phyloP scores from a whole-genome alignment of 2,113 vertebrate genomes.

The Forbesichthys papilliferus region DNA sequence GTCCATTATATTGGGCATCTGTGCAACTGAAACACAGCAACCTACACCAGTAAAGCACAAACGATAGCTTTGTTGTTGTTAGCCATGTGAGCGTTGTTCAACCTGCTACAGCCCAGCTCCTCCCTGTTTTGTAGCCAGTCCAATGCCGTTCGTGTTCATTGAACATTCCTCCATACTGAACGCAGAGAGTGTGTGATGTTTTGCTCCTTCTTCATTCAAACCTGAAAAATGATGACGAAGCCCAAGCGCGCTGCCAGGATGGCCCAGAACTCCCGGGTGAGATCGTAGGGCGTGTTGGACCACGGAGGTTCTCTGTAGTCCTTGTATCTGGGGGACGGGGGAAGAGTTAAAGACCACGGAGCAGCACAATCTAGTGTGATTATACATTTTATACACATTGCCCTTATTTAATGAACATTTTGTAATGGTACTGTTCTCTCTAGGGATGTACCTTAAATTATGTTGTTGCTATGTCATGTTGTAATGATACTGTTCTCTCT shows the following conservation, averaged over 20 bases:
- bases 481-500: background rate
- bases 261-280: constrained; percentile 97
- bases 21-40: too few relatives aligned
- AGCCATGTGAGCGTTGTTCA: too few relatives aligned
- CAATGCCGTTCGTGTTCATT: too few relatives aligned
- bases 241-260: constrained; percentile 90
- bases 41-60: too few relatives aligned
- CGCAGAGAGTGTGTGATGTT: background rate
- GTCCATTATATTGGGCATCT: too few relatives aligned
- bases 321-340: constrained; percentile 83
- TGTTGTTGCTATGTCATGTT: background rate
- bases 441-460: background rate
- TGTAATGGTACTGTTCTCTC: background rate
- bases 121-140: too few relatives aligned
- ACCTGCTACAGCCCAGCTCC: too few relatives aligned
- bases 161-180: background rate
- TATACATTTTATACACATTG: too few relatives aligned
- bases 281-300: constrained; percentile 86
- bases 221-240: constrained; percentile 97
- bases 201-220: constrained; percentile 39
- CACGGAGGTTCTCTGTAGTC: constrained; percentile 93
- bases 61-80: too few relatives aligned
- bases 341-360: background rate
- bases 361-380: too few relatives aligned
- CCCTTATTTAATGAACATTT: background rate